Percentiles rank a stretch among this genome's conserved stretches.
Conservation (phyloP, 2,113 vertebrate species). For the Protobothrops mucrosquamatus region DNA sequence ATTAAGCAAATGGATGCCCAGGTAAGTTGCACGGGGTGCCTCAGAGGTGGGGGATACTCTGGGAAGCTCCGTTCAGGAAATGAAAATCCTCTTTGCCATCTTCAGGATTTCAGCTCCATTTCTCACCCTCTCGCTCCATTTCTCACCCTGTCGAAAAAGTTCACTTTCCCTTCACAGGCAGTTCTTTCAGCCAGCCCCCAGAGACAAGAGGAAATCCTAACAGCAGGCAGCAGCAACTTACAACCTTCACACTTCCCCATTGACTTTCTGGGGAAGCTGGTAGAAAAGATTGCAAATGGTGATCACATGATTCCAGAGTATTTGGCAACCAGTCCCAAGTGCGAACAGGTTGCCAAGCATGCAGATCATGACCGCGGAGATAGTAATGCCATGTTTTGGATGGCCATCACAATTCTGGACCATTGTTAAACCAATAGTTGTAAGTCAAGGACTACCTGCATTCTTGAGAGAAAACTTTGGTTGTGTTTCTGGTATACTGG, state of each 20-base stretch:
- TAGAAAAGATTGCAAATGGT: neutral
- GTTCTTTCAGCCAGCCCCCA: neutral
- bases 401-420: neutral
- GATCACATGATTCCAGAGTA: neutral
- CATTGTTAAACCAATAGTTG: neutral
- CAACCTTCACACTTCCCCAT: neutral
- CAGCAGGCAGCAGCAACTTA: neutral
- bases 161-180: no score
- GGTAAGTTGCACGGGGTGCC: neutral
- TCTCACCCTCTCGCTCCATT: no score
- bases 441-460: neutral
- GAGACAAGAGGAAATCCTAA: neutral
- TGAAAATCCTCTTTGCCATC: neutral
- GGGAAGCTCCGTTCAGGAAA: neutral
- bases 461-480: neutral
- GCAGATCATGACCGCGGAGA: neutral
- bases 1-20: neutral
- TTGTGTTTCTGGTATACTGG: neutral
- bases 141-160: no score
- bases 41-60: neutral
- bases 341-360: neutral
- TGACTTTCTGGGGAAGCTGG: neutral
- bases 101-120: neutral
- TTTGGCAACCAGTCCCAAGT: neutral
- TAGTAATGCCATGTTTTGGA: neutral